Evolutionary conservation across 2,113 vertebrate genomes (phyloP).

Genomic region (Bubo blakistoni): DNA sequence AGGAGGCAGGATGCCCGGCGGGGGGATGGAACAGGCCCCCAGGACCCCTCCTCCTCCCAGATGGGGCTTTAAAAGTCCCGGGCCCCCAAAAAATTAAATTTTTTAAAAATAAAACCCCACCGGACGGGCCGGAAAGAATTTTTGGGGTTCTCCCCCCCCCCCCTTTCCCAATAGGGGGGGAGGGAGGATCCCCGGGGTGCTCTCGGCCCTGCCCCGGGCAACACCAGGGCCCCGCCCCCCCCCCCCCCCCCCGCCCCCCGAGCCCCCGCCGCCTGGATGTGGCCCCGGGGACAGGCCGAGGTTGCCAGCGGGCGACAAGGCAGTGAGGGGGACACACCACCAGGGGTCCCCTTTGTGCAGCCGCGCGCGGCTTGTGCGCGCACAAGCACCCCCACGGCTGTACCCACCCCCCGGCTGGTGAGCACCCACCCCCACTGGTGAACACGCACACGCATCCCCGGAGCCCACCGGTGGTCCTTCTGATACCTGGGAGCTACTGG

Average conservation of each 20-base stretch:
- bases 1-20: no score
- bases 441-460: neutral
- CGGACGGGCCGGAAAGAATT: no score
- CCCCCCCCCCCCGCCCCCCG: no score
- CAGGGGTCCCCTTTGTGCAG: neutral
- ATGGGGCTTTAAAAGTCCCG: no score
- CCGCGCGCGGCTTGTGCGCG: fast-evolving
- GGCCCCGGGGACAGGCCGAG: neutral
- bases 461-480: no score
- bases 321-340: neutral
- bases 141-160: no score
- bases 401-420: neutral
- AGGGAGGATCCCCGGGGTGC: neutral
- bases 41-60: no score
- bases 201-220: neutral
- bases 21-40: no score
- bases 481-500: neutral
- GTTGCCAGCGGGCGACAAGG: neutral
- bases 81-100: no score
- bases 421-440: neutral
- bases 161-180: neutral
- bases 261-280: neutral
- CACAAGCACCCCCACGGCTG: neutral
- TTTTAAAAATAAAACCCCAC: no score
- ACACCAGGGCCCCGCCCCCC: neutral